Conservation (phyloP, 1,140 invertebrate species). For the Neelides sp. region DNA sequence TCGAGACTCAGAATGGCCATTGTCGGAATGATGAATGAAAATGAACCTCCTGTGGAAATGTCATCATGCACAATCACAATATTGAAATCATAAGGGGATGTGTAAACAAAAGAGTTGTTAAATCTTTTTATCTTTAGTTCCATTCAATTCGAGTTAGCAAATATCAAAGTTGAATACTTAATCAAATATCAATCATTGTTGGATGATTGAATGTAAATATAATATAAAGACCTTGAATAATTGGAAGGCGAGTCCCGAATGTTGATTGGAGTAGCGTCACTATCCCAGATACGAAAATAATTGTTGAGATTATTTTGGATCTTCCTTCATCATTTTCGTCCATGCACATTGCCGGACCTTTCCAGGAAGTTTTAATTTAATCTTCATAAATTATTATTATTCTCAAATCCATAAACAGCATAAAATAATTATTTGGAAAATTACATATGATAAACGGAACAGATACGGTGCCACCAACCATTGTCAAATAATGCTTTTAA, state of each 20-base stretch:
- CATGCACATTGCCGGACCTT: constrained; percentile 40
- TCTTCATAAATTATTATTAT: neutral
- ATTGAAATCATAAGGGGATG: constrained; percentile 30
- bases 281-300: constrained; percentile 43
- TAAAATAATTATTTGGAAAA: neutral
- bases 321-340: constrained; percentile 34
- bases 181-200: no score
- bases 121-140: neutral
- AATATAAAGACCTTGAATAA: constrained; percentile 19
- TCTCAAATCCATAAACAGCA: neutral
- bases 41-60: constrained; percentile 42
- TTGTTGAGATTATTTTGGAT: constrained; percentile 39
- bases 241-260: constrained; percentile 26
- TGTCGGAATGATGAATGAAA: constrained; percentile 41
- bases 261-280: constrained; percentile 30
- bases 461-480: constrained; percentile 74
- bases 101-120: constrained; percentile 32
- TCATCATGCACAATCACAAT: neutral
- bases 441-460: constrained; percentile 61
- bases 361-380: no score
- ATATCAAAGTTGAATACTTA: no score
- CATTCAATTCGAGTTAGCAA: neutral
- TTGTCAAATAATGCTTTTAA: constrained; percentile 68
- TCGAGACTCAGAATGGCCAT: constrained; percentile 40
- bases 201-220: neutral